Base-by-base conservation (phyloP, 2,888 invertebrate genomes). In the Sepiola atlantica region DNA sequence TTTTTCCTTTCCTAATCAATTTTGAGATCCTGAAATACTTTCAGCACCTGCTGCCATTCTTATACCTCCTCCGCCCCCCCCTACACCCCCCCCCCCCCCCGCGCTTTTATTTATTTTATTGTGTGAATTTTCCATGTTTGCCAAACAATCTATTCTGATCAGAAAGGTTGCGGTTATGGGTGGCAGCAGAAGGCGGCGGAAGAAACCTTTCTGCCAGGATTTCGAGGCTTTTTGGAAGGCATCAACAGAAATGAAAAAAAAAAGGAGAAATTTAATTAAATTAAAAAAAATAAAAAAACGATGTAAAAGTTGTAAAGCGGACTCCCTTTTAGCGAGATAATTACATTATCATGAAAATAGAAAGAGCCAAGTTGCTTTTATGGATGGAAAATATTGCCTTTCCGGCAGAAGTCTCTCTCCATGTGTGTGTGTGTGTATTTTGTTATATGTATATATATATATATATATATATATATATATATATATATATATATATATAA, bases 261-360 rank as follows among this genome's bases (percentile, higher is more conserved):
- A 77, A 16, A 77, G 77, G 32, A n/a, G 14, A 32, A 32, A 77
- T 77, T 77, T 77, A 32, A 77, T 77, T 77, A 77, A 4, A 77
- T 77, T 77, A 77, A 57, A 57, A 6, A 77, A 77, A n/a, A 32
- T 12, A 45, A 45, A 45, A 45, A 45, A 45, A 45, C 45, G 45
- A 45, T n/a, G 0, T 24, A 28, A 8, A n/a, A n/a, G 77, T 77
- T 77, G n/a, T 14, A 32, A 77, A 32, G n/a, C 77, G 32, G n/a
- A n/a, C n/a, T 14, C n/a, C 77, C 32, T 77, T 77, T 77, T 77
- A n/a, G 18, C 16, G n/a, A 32, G 77, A 77, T 32, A 77, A 77
- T 77, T 77, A 77, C 77, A 77, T 77, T 77, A 77, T 77, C 77
- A 77, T 77, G 77, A 77, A 77, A 77, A 77, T 77, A 77, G 77